A percentile compares a stretch with the other conserved stretches of the same genome.
phyloP scores from a whole-genome alignment of 64 coral and sea anemone species.

The Porites lutea region DNA sequence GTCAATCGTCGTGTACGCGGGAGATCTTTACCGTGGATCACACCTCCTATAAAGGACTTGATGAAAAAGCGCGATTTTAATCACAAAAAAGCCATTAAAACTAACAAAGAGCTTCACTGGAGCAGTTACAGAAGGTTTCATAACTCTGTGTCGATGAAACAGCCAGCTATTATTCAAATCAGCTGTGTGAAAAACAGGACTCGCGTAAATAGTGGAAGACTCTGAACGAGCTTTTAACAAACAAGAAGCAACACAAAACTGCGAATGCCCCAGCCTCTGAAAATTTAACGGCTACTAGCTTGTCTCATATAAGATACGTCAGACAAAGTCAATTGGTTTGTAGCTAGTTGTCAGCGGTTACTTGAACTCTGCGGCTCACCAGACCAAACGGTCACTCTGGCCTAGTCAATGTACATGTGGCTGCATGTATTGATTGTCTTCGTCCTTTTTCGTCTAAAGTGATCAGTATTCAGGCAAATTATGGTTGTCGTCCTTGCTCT shows the following conservation, averaged over 20 bases:
- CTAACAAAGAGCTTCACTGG: slow-evolving; percentile 71
- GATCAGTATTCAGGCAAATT: no score
- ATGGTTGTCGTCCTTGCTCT: no score
- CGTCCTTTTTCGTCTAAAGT: no score
- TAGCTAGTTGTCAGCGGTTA: no score
- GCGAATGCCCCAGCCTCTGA: not conserved
- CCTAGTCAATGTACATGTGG: no score
- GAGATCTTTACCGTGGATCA: slow-evolving; percentile 50
- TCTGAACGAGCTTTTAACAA: slow-evolving; percentile 56
- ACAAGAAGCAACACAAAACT: not conserved
- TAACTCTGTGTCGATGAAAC: slow-evolving; percentile 42
- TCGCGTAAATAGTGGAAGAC: slow-evolving; percentile 55
- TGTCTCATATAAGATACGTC: no score
- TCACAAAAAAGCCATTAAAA: slow-evolving; percentile 77
- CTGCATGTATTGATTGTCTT: no score
- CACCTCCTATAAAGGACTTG: slow-evolving; percentile 28
- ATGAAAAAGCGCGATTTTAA: slow-evolving; percentile 50
- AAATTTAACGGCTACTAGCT: not conserved
- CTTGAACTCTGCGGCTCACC: no score
- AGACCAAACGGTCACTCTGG: no score
- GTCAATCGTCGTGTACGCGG: slow-evolving; percentile 49
- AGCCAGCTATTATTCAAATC: slow-evolving; percentile 31
- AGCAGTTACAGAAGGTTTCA: slow-evolving; percentile 62
- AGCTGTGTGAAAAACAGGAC: slow-evolving; percentile 24
- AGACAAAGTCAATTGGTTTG: no score